A percentile compares a stretch with the other conserved stretches of the same genome.
Conservation (phyloP, 2,888 invertebrate genomes). For the Cosmorhoe ocellata region DNA sequence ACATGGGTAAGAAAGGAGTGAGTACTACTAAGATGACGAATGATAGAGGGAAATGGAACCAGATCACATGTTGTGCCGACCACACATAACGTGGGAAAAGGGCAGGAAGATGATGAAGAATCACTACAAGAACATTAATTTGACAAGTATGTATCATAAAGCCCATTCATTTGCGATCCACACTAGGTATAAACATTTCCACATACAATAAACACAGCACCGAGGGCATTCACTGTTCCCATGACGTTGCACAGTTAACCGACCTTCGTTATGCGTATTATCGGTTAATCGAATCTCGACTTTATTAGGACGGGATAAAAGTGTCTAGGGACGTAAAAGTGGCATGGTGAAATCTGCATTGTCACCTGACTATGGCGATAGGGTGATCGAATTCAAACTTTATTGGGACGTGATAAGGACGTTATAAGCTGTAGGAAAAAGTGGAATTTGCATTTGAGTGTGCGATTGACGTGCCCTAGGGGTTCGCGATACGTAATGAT, state of each 20-base stretch:
- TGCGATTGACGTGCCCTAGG: constrained; percentile 6
- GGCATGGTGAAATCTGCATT: constrained; percentile 35
- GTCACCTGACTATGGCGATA: constrained; percentile 22
- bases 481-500: constrained; percentile 1
- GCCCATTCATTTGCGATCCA: constrained; percentile 35
- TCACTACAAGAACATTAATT: neutral
- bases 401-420: constrained; percentile 17
- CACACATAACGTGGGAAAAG: no score
- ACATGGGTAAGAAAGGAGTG: no score
- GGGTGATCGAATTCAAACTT: constrained; percentile 18
- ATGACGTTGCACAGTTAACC: constrained; percentile 63
- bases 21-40: no score
- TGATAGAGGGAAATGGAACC: no score
- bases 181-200: constrained; percentile 19
- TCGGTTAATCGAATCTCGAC: constrained; percentile 39
- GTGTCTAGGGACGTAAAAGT: constrained; percentile 29
- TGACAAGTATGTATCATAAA: neutral
- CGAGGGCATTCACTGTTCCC: constrained; percentile 56
- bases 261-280: constrained; percentile 37
- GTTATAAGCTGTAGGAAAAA: neutral
- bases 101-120: no score
- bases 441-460: neutral
- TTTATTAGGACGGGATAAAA: constrained; percentile 37
- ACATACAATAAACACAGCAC: constrained; percentile 41
- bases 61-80: no score